Evolutionary conservation across 2,888 invertebrate species (phyloP).

Genomic region (Pharmacophagus antenor): DNA sequence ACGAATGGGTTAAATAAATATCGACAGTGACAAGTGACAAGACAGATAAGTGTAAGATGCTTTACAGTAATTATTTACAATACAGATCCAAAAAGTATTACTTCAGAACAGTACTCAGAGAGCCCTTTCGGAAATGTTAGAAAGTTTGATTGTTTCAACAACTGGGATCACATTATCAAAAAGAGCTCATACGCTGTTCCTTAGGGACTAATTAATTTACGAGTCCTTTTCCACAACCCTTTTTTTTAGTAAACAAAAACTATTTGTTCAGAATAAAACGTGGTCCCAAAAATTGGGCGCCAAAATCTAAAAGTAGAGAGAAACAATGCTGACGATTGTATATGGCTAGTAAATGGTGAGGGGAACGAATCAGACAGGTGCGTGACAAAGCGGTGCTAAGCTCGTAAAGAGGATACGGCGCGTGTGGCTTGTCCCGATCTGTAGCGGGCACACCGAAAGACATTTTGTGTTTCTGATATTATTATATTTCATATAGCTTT

Average conservation of each 20-base stretch:
- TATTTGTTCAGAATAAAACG: slow-evolving; percentile 30
- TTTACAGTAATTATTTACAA: slow-evolving; percentile 63
- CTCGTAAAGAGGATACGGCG: slow-evolving; percentile 14
- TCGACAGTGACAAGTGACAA: slow-evolving; percentile 56
- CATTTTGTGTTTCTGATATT: slow-evolving; percentile 12
- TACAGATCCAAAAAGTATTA: slow-evolving; percentile 37
- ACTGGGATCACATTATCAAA: slow-evolving; percentile 44
- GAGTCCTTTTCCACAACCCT: slow-evolving; percentile 78
- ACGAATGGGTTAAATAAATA: slow-evolving; percentile 68
- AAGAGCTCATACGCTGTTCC: slow-evolving; percentile 44
- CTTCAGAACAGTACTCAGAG: slow-evolving; percentile 40
- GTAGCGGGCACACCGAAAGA: slow-evolving; percentile 6
- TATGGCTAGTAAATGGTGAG: slow-evolving; percentile 38
- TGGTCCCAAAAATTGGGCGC: slow-evolving; percentile 35
- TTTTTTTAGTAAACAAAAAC: slow-evolving; percentile 40
- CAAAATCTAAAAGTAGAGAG: slow-evolving; percentile 31
- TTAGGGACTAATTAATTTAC: slow-evolving; percentile 37
- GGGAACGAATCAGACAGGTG: slow-evolving; percentile 43
- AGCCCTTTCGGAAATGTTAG: slow-evolving; percentile 48
- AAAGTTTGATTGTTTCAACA: slow-evolving; percentile 31
- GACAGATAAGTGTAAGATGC: slow-evolving; percentile 55
- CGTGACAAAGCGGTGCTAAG: slow-evolving; percentile 43
- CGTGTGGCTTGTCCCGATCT: slow-evolving; percentile 1
- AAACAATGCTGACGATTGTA: slow-evolving; percentile 36
- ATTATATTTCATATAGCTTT: too few relatives aligned